Base-by-base conservation (phyloP, 2,888 invertebrate species). In the Dendrolimus houi region DNA sequence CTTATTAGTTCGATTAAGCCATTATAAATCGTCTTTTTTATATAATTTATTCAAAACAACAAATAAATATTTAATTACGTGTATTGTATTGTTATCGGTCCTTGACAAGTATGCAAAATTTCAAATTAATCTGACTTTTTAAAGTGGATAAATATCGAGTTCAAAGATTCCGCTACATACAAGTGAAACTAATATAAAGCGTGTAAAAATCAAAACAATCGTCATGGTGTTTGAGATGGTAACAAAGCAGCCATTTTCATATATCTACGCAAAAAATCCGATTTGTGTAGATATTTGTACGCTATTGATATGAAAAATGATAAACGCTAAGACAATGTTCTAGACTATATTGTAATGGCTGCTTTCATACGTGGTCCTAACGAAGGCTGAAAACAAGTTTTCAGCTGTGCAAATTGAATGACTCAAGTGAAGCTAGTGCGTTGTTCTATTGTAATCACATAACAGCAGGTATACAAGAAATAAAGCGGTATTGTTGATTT, bases 201-300 rank as follows among this genome's bases (percentile, higher is more conserved):
- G 29, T 29, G 6, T 29, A 29, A 29, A 29, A 6, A 29, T 6
- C 6, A 6, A 29, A 29, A 29, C 29, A 3, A 6, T 29, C 29
- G 29, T 29, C 29, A 47, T 47, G 47, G 8, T 47, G 2, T 47
- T 47, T 7, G 9, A 12, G 47, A 47, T 47, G 12, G 47, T 47
- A 47, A 47, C 47, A 47, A 10, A 47, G 8, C 42, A 9, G 42
- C 47, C 47, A 47, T 47, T 47, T 2, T 14, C 14, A 1, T 10
- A 47, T 47, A 8, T 10, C 47, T 47, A 47, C 12, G 9, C 47
- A 47, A 8, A 7, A 47, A 47, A 47, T 9, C 1, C 10, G 57
- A 52, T 59, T 59, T 58, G 52, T n/a, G 9, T 59, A 62, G 54
- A 10, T 62, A 60, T 40, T 56, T 9, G 47, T 7, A 47, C 53